phyloP scores from a whole-genome alignment of 2,888 invertebrate genomes.

The Dicyrtomina minuta region DNA sequence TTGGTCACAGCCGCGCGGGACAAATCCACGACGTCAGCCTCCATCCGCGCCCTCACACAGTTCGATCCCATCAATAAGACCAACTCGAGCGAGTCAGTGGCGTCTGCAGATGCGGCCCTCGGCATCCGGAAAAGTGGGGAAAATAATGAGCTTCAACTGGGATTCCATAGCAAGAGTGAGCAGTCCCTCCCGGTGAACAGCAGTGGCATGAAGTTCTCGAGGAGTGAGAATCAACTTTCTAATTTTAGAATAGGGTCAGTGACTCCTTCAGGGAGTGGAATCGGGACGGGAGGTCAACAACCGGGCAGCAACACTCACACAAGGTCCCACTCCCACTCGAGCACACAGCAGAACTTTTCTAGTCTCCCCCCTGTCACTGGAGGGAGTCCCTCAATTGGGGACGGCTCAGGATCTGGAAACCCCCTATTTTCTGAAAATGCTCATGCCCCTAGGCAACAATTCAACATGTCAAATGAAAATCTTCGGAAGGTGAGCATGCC shows the following conservation, averaged over 20 bases:
- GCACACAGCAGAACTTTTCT: too few relatives aligned
- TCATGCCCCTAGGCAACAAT: too few relatives aligned
- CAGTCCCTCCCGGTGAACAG: constrained; percentile 59
- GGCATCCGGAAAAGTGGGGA: constrained; percentile 39
- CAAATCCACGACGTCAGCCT: constrained; percentile 59
- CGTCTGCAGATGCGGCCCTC: constrained; percentile 41
- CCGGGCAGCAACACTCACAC: constrained; percentile 55
- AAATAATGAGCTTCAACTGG: constrained; percentile 7
- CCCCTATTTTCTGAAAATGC: too few relatives aligned
- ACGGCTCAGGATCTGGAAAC: too few relatives aligned
- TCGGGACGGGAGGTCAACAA: constrained; percentile 10
- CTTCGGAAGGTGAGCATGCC: too few relatives aligned
- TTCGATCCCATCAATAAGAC: constrained; percentile 36
- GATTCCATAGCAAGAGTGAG: constrained; percentile 51
- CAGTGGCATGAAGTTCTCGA: constrained; percentile 56
- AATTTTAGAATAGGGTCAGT: constrained; percentile 23
- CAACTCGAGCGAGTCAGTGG: constrained; percentile 42
- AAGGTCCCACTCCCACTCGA: too few relatives aligned
- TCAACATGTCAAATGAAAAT: too few relatives aligned
- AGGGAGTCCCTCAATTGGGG: too few relatives aligned
- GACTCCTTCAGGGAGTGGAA: constrained; percentile 44
- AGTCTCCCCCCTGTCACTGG: too few relatives aligned
- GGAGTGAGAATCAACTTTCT: constrained; percentile 45
- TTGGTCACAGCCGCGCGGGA: constrained; percentile 92
- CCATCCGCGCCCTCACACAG: constrained; percentile 53